phyloP scores from a whole-genome alignment of 1,140 invertebrate genomes.

The Riptortus pedestris region DNA sequence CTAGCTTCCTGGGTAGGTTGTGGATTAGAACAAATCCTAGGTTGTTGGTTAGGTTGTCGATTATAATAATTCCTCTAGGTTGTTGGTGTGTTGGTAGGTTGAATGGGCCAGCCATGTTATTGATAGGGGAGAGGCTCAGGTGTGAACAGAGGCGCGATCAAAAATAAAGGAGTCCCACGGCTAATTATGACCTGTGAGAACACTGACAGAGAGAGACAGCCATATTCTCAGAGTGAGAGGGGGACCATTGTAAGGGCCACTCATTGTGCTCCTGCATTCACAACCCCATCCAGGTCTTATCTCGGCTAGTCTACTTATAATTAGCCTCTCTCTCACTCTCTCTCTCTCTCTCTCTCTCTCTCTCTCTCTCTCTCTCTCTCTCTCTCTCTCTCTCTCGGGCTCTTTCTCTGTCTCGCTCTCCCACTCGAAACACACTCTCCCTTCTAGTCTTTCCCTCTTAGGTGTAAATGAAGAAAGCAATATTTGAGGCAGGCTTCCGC shows the following conservation, averaged over 20 bases:
- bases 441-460: no score
- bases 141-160: background rate
- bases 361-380: constrained; percentile 10
- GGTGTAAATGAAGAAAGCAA: no score
- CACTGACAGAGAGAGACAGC: background rate
- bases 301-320: background rate
- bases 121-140: background rate
- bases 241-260: background rate
- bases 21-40: background rate
- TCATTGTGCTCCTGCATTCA: background rate
- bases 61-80: background rate
- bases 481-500: no score
- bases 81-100: background rate
- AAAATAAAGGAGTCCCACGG: background rate
- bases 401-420: background rate
- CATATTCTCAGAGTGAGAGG: background rate
- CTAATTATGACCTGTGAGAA: background rate
- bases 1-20: background rate
- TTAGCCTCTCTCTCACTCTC: constrained; percentile 22
- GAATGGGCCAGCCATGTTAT: background rate
- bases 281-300: background rate
- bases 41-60: background rate
- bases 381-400: background rate
- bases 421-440: no score
- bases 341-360: constrained; percentile 23